Conservation (phyloP, 2,888 invertebrate species). For the Ceriagrion tenellum region DNA sequence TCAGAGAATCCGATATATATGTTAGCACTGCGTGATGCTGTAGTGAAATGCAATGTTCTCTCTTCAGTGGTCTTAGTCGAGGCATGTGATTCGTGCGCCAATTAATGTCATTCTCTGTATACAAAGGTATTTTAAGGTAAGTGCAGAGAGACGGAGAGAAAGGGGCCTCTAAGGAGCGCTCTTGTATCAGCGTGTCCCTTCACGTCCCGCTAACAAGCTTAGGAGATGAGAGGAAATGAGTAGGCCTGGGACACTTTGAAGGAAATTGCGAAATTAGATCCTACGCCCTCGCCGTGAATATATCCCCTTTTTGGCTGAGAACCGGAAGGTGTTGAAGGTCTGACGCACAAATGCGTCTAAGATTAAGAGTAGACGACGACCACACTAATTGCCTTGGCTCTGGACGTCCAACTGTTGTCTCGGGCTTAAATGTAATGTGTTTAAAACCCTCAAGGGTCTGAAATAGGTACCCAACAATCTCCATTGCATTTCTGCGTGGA, state of each 20-base stretch:
- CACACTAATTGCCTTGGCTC: neutral
- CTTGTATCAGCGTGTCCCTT: neutral
- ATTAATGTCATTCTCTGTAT: neutral
- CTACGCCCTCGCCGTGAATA: neutral
- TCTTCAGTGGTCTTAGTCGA: neutral
- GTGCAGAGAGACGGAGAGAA: neutral
- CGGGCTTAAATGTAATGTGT: neutral
- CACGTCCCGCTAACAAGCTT: conserved; percentile 5
- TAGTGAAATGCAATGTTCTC: neutral
- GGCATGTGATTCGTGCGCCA: neutral
- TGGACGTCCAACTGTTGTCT: neutral
- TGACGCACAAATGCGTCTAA: neutral
- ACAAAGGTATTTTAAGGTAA: neutral
- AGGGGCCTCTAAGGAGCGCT: neutral
- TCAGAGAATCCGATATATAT: too few relatives aligned
- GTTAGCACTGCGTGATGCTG: too few relatives aligned
- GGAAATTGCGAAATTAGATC: neutral
- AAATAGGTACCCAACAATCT: too few relatives aligned
- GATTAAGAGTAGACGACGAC: neutral
- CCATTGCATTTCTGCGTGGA: too few relatives aligned
- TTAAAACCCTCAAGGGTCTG: too few relatives aligned
- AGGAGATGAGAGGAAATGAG: neutral
- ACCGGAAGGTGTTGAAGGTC: neutral
- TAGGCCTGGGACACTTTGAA: neutral
- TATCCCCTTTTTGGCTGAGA: neutral